Base-by-base conservation (phyloP, 2,113 vertebrate genomes). In the Castor canadensis region DNA sequence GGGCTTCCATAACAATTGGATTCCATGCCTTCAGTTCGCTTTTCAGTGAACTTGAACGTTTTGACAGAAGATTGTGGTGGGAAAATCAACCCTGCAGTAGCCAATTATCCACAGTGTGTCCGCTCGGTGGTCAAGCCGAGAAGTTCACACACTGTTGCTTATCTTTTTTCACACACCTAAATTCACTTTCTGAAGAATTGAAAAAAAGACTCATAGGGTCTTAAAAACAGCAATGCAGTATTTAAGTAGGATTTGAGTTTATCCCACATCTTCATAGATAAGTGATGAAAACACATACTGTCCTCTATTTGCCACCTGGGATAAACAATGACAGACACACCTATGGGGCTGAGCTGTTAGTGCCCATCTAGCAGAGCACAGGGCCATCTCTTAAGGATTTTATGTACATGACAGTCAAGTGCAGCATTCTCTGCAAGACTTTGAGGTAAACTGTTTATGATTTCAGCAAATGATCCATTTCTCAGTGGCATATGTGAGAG, bases 221-320 rank as follows among this genome's bases (percentile, higher is more conserved):
- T 94, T 94, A 81, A 81, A 91, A 84, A 87, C 22, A 72, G 49
- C 11, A n/a, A 88, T 28, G 58, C 17, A 19, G 20, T 83, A 2
- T 84, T 97, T 95, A 84, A 92, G 88, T 52, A 66, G 90, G 92
- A 95, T 94, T 96, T 92, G 54, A 86, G 92, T 91, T 82, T 86
- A 95, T 95, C 92, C 47, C 7, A 28, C 56, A 7, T 91, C 85
- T 93, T 91, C 45, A 1, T n/a, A 95, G 94, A 79, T 47, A 89
- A 88, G 72, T 83, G 92, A 86, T 86, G 82, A 93, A 95, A 90
- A 93, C 17, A n/a, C 58, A 58, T 0, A 45, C 71, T 64, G n/a
- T 67, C 66, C 54, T 87, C 28, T 91, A 6, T 92, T 95, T 87
- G 77, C 66, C 82, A 71, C 81, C 82, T 71, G 19, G 86, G 90